Evolutionary conservation across 2,113 vertebrate genomes (phyloP).

Genomic region (Colius striatus): DNA sequence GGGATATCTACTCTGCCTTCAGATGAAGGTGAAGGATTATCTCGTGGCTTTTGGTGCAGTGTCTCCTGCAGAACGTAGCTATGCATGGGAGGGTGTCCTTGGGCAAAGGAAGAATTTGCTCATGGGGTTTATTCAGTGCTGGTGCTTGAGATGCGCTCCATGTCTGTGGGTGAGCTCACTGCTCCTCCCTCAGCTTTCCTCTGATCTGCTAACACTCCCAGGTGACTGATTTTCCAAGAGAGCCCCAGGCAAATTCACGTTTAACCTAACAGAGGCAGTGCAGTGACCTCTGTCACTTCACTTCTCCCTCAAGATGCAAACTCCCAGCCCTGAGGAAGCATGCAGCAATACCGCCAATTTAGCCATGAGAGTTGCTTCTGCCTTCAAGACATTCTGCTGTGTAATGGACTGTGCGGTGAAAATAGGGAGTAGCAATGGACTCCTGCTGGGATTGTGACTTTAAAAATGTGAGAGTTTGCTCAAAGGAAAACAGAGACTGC

Average conservation of each 20-base stretch:
- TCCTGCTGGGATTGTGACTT: not conserved
- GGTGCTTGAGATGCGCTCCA: not conserved
- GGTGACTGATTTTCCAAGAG: not conserved
- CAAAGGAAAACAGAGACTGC: not conserved
- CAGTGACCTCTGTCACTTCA: constrained; percentile 10
- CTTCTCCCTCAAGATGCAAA: not conserved
- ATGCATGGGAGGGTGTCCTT: not conserved
- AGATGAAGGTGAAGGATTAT: not conserved
- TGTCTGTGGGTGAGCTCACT: not conserved
- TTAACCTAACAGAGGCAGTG: not conserved
- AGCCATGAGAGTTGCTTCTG: not conserved
- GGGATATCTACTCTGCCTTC: not conserved
- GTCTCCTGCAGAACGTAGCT: not conserved
- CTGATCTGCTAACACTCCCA: not conserved
- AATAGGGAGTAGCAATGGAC: not conserved
- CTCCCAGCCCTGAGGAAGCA: not conserved
- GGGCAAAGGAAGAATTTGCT: not conserved
- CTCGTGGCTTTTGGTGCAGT: not conserved
- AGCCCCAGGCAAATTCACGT: not conserved
- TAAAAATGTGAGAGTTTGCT: not conserved
- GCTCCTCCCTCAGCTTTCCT: not conserved
- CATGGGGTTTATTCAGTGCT: not conserved
- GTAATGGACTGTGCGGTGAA: not conserved
- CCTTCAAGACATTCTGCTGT: not conserved
- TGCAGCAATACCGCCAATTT: not conserved